A percentile compares a stretch with the other conserved stretches of the same genome.
Evolutionary conservation across 1,140 invertebrate genomes (phyloP).

Genomic region (Rhynchophorus ferrugineus): DNA sequence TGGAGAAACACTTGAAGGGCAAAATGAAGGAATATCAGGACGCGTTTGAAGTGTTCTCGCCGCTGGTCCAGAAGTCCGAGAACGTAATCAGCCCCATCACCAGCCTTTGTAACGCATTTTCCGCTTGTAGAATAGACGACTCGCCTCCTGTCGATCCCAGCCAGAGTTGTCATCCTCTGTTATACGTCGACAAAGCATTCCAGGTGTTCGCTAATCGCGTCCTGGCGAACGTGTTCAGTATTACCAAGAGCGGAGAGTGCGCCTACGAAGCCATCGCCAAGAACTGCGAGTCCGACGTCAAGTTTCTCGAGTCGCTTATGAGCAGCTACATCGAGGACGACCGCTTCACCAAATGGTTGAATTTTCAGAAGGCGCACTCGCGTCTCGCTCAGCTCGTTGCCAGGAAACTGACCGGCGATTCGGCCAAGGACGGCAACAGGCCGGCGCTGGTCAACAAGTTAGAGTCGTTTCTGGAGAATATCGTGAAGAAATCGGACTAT

Average conservation of each 20-base stretch:
- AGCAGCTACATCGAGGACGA: constrained; percentile 57
- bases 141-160: constrained; percentile 5
- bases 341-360: constrained; percentile 47
- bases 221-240: constrained; percentile 41
- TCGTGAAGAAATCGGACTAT: constrained; percentile 40
- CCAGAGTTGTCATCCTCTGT: constrained; percentile 39
- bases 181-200: constrained; percentile 57
- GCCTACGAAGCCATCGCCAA: constrained; percentile 34
- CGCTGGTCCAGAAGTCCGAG: not conserved
- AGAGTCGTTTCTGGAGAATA: constrained; percentile 22
- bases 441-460: constrained; percentile 12
- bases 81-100: constrained; percentile 46
- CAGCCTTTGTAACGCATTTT: constrained; percentile 49
- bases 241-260: constrained; percentile 26
- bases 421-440: constrained; percentile 16
- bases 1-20: constrained; percentile 64
- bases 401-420: constrained; percentile 34
- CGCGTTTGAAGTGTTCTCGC: constrained; percentile 9
- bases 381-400: constrained; percentile 52
- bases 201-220: constrained; percentile 60
- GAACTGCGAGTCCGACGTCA: constrained; percentile 52
- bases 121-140: constrained; percentile 44
- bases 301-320: constrained; percentile 57
- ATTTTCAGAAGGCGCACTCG: constrained; percentile 56
- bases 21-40: constrained; percentile 8